Percentiles rank a stretch among this genome's conserved stretches.
These are phyloP conservation scores for Melikaiella ostensackeni DNA, from an alignment of 2,888 invertebrate genomes.

Conservation along the genomic window DNA sequence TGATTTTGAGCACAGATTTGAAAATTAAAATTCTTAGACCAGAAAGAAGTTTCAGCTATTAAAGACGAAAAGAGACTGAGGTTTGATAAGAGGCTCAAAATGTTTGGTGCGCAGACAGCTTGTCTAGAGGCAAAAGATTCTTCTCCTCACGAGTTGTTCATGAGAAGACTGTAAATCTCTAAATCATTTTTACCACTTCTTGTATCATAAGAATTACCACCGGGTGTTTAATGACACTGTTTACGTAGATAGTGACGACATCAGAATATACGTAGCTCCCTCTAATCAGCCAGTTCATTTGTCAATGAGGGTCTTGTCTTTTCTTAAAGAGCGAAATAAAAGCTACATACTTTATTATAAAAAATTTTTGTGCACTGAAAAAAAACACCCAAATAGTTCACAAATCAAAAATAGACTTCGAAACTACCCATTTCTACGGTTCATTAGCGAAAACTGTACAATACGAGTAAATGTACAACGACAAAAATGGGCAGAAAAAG, in stretches of 20 bases:
- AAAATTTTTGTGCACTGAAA: no score
- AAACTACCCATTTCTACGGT: no score
- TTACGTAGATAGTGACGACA: conserved; percentile 16
- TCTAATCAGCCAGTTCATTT: not conserved
- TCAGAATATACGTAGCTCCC: conserved; percentile 20
- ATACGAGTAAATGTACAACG: no score
- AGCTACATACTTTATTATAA: no score
- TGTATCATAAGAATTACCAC: conserved; percentile 13
- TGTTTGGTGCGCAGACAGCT: conserved; percentile 24
- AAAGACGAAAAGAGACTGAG: not conserved
- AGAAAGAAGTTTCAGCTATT: not conserved
- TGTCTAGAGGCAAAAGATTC: conserved; percentile 7
- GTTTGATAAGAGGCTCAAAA: conserved; percentile 16
- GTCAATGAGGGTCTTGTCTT: not conserved
- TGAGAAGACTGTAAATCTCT: conserved; percentile 32
- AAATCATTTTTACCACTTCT: conserved; percentile 15
- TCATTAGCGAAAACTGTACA: no score
- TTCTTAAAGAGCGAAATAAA: no score
- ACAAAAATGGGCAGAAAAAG: no score
- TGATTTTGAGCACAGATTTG: not conserved
- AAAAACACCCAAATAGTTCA: no score
- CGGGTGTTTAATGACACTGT: conserved; percentile 19
- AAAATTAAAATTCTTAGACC: not conserved
- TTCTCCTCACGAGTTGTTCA: not conserved
- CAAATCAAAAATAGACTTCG: no score